phyloP scores from a whole-genome alignment of 2,797 vertebrate species.

The Tenualosa ilisha region DNA sequence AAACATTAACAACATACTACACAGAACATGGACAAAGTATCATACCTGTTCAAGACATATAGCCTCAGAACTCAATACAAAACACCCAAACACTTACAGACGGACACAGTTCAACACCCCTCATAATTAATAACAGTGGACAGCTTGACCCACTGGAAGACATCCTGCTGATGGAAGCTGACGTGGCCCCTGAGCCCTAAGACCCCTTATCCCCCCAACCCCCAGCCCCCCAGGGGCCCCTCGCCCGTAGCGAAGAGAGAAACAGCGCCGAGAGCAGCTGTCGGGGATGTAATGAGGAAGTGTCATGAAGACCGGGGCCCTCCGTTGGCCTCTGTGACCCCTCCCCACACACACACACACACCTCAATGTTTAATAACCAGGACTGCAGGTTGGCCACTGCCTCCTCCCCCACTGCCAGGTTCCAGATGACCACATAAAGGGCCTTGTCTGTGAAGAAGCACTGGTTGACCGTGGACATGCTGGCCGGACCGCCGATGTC shows the following conservation, averaged over 20 bases:
- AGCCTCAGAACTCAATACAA: not conserved
- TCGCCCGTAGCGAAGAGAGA: not conserved
- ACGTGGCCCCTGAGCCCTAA: constrained; percentile 14
- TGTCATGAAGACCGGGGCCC: not conserved
- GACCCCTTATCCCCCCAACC: not conserved
- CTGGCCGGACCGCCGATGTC: constrained; percentile 90
- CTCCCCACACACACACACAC: not conserved
- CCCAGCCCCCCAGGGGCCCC: not conserved
- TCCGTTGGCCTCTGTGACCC: not conserved
- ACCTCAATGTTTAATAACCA: constrained; percentile 99
- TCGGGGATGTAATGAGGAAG: not conserved
- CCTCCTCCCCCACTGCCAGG: constrained; percentile 94
- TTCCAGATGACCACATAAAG: constrained; percentile 97
- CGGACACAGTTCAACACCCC: not conserved
- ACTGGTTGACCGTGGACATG: constrained; percentile 97
- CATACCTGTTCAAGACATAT: not conserved
- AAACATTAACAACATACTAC: not conserved
- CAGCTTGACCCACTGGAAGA: constrained; percentile 22
- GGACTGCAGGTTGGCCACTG: constrained; percentile 90
- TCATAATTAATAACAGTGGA: constrained; percentile 23
- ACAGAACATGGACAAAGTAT: not conserved
- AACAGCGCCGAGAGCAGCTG: not conserved
- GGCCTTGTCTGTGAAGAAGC: constrained; percentile 97
- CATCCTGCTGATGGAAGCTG: constrained; percentile 5
- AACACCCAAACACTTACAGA: not conserved